Evolutionary conservation across 2,113 vertebrate species (phyloP).

Genomic region (Engystomops pustulosus): DNA sequence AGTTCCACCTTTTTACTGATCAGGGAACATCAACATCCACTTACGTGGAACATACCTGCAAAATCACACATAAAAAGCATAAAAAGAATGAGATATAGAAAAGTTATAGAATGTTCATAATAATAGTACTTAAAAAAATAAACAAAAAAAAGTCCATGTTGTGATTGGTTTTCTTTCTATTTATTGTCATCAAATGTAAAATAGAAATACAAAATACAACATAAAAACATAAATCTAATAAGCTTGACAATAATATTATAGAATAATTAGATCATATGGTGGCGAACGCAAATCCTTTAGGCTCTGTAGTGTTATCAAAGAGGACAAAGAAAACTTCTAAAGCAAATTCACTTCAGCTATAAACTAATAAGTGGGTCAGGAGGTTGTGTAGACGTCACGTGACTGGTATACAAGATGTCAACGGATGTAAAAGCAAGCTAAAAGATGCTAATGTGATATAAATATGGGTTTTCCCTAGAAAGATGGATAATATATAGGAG

Average conservation of each 20-base stretch:
- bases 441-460: too few species aligned
- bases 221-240: too few species aligned
- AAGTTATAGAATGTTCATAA: too few species aligned
- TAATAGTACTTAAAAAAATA: too few species aligned
- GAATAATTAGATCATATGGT: neutral
- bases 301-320: too few species aligned
- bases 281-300: too few species aligned
- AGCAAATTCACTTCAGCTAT: neutral
- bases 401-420: too few species aligned
- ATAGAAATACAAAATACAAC: neutral
- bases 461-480: too few species aligned
- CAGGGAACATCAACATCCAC: constrained; percentile 10
- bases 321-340: too few species aligned
- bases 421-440: too few species aligned
- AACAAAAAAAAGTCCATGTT: neutral
- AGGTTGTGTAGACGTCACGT: neutral
- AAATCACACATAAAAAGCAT: neutral
- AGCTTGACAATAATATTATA: neutral
- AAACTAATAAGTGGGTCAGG: neutral
- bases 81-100: too few species aligned
- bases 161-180: neutral
- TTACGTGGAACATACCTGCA: neutral
- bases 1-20: constrained; percentile 1
- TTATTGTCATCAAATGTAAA: neutral
- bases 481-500: too few species aligned